Evolutionary conservation across 2,888 invertebrate genomes (phyloP).

Genomic region (Cartodere bifasciata): DNA sequence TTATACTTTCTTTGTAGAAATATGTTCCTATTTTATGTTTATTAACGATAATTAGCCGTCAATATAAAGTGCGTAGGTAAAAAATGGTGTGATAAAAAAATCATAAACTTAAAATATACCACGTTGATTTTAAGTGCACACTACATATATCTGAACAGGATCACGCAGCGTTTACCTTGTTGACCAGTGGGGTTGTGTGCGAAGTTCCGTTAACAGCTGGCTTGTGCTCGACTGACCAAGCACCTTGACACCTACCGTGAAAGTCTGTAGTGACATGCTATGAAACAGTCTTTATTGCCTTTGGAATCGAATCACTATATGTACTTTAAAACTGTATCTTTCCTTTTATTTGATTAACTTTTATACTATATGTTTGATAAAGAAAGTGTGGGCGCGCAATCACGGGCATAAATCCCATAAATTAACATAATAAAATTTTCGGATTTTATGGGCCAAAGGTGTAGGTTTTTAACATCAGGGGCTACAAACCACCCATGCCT

Average conservation of each 20-base stretch:
- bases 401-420: no score
- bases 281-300: conserved; percentile 35
- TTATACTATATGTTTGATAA: no score
- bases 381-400: no score
- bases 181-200: conserved; percentile 16
- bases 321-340: conserved; percentile 23
- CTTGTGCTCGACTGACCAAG: conserved; percentile 20
- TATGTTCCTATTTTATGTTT: no score
- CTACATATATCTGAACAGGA: conserved; percentile 31
- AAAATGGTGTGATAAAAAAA: conserved; percentile 33
- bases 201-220: conserved; percentile 9
- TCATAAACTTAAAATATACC: conserved; percentile 31
- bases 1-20: no score
- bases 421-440: no score
- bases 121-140: conserved; percentile 32
- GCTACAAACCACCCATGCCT: no score
- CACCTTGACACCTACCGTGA: conserved; percentile 34
- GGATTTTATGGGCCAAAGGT: no score
- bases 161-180: conserved; percentile 26
- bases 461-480: no score
- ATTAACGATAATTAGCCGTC: conserved; percentile 15
- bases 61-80: conserved; percentile 15
- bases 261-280: conserved; percentile 35
- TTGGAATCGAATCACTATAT: conserved; percentile 31
- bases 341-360: conserved; percentile 20